phyloP scores from a whole-genome alignment of 2,113 vertebrate genomes.

The Malaclemys terrapin region DNA sequence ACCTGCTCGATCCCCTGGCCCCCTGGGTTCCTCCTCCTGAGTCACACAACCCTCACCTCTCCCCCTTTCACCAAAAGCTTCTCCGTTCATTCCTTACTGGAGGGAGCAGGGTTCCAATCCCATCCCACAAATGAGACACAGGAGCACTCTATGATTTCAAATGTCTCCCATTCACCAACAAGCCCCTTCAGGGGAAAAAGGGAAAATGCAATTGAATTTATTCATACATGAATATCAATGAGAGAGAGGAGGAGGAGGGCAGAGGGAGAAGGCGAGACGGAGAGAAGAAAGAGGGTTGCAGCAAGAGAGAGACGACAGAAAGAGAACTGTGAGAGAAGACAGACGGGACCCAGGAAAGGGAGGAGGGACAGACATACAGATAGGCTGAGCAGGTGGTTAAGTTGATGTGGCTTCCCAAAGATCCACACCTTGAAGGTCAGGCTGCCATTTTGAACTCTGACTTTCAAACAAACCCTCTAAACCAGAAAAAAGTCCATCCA shows the following conservation, averaged over 20 bases:
- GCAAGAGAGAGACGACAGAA: neutral
- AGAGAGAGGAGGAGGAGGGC: conserved; percentile 56
- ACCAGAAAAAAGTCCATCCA: neutral
- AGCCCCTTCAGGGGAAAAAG: conserved; percentile 67
- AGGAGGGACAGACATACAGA: neutral
- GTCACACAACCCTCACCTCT: neutral
- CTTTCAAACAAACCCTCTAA: neutral
- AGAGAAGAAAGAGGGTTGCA: neutral
- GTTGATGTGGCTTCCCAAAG: neutral
- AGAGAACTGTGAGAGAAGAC: neutral
- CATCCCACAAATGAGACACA: conserved; percentile 55
- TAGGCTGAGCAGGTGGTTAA: neutral
- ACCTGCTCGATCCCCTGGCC: neutral
- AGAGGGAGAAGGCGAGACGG: conserved; percentile 9
- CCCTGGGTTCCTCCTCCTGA: neutral
- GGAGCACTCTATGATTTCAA: conserved; percentile 64
- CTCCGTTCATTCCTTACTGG: conserved; percentile 4
- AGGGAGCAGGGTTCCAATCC: conserved; percentile 44
- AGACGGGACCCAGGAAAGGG: neutral
- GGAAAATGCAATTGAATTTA: conserved; percentile 75
- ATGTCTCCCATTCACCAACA: conserved; percentile 74
- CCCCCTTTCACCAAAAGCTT: conserved; percentile 16
- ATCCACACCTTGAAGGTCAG: neutral
- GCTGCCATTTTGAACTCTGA: neutral
- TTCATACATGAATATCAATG: conserved; percentile 76